These are phyloP conservation scores for Sericinus montela DNA, from an alignment of 2,888 invertebrate species.

Conservation along the genomic window DNA sequence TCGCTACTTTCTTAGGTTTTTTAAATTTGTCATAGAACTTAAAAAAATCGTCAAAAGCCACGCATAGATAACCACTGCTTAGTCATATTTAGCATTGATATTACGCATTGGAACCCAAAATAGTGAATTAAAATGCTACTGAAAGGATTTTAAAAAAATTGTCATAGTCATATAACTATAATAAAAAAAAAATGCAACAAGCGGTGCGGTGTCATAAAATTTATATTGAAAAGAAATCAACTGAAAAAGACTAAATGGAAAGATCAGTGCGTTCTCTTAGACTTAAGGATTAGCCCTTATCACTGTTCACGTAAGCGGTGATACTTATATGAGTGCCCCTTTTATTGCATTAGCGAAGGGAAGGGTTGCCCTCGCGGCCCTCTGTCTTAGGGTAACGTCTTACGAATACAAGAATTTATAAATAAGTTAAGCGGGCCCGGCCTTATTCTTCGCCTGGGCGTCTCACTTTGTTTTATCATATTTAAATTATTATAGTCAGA, in stretches of 20 bases:
- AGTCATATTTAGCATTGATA: too few relatives aligned
- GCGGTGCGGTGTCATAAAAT: neutral
- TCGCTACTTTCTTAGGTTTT: too few relatives aligned
- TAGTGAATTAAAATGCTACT: too few relatives aligned
- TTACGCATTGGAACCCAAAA: too few relatives aligned
- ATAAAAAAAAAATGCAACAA: too few relatives aligned
- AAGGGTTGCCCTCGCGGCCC: slow-evolving; percentile 59
- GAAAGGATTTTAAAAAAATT: too few relatives aligned
- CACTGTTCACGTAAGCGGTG: slow-evolving; percentile 64
- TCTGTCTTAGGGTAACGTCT: slow-evolving; percentile 45
- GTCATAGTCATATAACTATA: too few relatives aligned
- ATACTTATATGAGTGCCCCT: slow-evolving; percentile 77
- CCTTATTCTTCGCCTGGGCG: slow-evolving; percentile 67
- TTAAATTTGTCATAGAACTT: too few relatives aligned
- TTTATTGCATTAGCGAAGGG: slow-evolving; percentile 74
- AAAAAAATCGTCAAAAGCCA: too few relatives aligned
- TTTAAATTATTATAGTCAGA: slow-evolving; percentile 79
- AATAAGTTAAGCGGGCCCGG: slow-evolving; percentile 72
- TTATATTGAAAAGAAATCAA: neutral
- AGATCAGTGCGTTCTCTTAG: slow-evolving; percentile 51
- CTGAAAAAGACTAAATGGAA: slow-evolving; percentile 28
- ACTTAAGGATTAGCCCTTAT: slow-evolving; percentile 72
- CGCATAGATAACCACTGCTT: too few relatives aligned
- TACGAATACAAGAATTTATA: slow-evolving; percentile 66
- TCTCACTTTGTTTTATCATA: slow-evolving; percentile 78